Base-by-base conservation (phyloP, 1,140 invertebrate species). In the Liolophura sinensis region DNA sequence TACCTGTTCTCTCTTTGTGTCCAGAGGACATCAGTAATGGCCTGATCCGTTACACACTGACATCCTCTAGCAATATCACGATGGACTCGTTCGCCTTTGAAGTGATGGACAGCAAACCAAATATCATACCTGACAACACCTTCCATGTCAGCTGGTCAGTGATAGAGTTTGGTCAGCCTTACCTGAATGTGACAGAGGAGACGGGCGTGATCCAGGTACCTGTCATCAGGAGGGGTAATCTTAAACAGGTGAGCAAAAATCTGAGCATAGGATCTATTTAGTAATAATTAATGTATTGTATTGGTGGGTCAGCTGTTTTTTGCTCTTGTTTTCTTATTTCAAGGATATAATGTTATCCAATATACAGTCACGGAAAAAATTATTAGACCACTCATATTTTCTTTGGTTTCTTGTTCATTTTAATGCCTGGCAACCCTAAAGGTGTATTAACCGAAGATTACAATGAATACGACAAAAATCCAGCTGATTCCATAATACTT, bases 61-160 rank as follows among this genome's bases (percentile, higher is more conserved):
- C 73, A 12, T 64, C 68, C 24, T 68, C 63, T 18, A 54, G 60
- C 0, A 48, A 62, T 12, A 70, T 60, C 16, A 65, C 68, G 24
- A 68, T 77, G 62, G 83, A 84, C 65, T 74, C 67, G 62, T 84
- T 84, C 65, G 69, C 67, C 52, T 83, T 83, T 76, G 76, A 79
- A 66, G 70, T 82, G 14, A 74, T 76, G 65, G 82, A 84, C 68
- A 77, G 72, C 48, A 76, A 74, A 62, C 79, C 78, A 1, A 82
- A 83, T 56, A 66, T 75, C 49, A 65, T 84, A 0, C 62, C 77
- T 14, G 74, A 73, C 40, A 81, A 80, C 58, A 70, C 67, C 1
- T 82, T 84, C 72, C 74, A 83, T 63, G 76, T 84, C 60, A 72
- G 64, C 31, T 84, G 83, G 83, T 79, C 80, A 12, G 60, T 75